Evolutionary conservation across 2,113 vertebrate genomes (phyloP).

Genomic region (Carassius auratus): DNA sequence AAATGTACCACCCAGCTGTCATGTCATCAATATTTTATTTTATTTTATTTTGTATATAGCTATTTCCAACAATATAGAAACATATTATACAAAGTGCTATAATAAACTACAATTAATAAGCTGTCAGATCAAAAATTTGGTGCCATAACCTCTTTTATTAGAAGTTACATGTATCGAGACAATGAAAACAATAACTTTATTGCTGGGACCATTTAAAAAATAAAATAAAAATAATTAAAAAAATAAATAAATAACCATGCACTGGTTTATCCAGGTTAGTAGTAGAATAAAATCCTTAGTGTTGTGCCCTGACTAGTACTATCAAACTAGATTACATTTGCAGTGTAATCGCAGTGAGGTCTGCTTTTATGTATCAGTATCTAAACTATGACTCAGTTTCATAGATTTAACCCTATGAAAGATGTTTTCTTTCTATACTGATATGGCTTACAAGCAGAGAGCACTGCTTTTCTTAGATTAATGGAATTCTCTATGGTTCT

Average conservation of each 20-base stretch:
- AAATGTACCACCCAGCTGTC: too few relatives aligned
- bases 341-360: not conserved
- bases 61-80: too few relatives aligned
- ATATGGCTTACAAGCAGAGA: constrained; percentile 31
- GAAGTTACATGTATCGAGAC: not conserved
- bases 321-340: not conserved
- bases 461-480: constrained; percentile 32
- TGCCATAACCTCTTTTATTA: not conserved
- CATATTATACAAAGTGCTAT: too few relatives aligned
- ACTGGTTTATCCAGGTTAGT: too few relatives aligned
- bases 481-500: constrained; percentile 29
- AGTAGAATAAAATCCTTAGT: not conserved
- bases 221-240: too few relatives aligned
- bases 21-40: not conserved
- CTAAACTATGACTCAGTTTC: constrained; percentile 10
- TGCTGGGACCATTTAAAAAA: too few relatives aligned
- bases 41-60: not conserved
- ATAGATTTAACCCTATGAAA: constrained; percentile 19
- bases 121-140: too few relatives aligned
- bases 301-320: not conserved
- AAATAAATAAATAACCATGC: too few relatives aligned
- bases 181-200: not conserved
- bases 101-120: too few relatives aligned
- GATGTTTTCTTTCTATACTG: constrained; percentile 9
- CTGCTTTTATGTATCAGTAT: constrained; percentile 8